phyloP scores from a whole-genome alignment of 1,140 invertebrate genomes.

The Drosophila virilis region DNA sequence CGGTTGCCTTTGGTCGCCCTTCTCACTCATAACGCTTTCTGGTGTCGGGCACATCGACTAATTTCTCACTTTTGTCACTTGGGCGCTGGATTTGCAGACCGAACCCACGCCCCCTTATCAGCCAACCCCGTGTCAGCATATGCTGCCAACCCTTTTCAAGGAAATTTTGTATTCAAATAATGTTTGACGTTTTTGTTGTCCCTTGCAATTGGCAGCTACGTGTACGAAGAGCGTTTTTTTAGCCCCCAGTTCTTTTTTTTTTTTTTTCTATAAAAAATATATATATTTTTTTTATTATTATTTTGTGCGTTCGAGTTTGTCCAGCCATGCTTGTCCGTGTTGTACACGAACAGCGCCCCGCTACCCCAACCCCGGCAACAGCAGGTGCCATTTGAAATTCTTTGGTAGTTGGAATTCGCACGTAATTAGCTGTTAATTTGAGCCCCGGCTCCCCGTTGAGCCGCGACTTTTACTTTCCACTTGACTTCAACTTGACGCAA shows the following conservation, averaged over 20 bases:
- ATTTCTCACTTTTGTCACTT: constrained; percentile 76
- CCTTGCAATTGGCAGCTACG: constrained; percentile 38
- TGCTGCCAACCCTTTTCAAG: constrained; percentile 70
- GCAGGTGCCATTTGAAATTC: constrained; percentile 34
- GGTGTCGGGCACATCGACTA: constrained; percentile 66
- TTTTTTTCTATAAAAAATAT: background rate
- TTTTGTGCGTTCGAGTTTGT: constrained; percentile 30
- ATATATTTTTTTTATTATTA: constrained; percentile 22
- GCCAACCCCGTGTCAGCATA: background rate
- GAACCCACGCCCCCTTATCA: background rate
- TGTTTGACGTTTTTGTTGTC: constrained; percentile 59
- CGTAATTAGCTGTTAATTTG: constrained; percentile 78
- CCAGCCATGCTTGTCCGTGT: background rate
- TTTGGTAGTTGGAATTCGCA: constrained; percentile 61
- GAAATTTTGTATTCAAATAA: constrained; percentile 77
- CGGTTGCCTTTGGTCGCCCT: constrained; percentile 18
- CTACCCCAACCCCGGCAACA: background rate
- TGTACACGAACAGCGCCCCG: background rate
- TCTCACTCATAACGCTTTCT: constrained; percentile 61
- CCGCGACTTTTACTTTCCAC: constrained; percentile 60
- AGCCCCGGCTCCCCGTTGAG: constrained; percentile 56
- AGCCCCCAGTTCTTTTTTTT: background rate
- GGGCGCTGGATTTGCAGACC: constrained; percentile 18
- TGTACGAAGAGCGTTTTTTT: constrained; percentile 24
- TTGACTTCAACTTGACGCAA: constrained; percentile 30